phyloP scores from a whole-genome alignment of 2,888 invertebrate species.

The Apamea epomidion region DNA sequence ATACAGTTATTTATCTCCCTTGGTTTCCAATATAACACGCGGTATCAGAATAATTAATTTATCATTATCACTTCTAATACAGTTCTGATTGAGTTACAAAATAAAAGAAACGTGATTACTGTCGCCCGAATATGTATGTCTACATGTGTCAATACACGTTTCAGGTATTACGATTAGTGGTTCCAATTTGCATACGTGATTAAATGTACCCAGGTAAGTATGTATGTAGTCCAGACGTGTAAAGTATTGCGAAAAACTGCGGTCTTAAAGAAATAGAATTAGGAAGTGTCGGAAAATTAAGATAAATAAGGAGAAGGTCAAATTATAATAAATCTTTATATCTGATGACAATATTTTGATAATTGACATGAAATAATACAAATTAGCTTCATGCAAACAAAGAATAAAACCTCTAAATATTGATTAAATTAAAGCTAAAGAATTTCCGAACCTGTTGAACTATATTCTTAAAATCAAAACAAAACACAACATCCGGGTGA shows the following conservation, averaged over 20 bases:
- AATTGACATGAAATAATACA: not conserved
- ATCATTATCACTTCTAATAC: slow-evolving; percentile 46
- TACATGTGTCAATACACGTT: slow-evolving; percentile 61
- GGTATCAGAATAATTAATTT: slow-evolving; percentile 52
- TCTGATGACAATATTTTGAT: not conserved
- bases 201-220: slow-evolving; percentile 34
- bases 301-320: not conserved
- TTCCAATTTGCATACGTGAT: slow-evolving; percentile 57
- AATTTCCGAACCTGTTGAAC: slow-evolving; percentile 21
- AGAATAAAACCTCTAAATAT: not conserved
- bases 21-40: not conserved
- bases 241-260: slow-evolving; percentile 35
- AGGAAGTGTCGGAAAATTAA: not conserved
- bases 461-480: slow-evolving; percentile 36
- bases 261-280: not conserved
- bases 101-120: slow-evolving; percentile 62
- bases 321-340: not conserved
- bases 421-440: not conserved
- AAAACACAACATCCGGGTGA: slow-evolving; percentile 50
- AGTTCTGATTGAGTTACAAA: slow-evolving; percentile 54
- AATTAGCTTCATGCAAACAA: not conserved
- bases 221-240: slow-evolving; percentile 47
- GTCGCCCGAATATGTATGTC: slow-evolving; percentile 34
- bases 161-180: slow-evolving; percentile 60
- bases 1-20: not conserved